Percentiles rank a stretch among this genome's conserved stretches.
phyloP scores from a whole-genome alignment of 2,113 vertebrate genomes.

The Dermatemys mawii region DNA sequence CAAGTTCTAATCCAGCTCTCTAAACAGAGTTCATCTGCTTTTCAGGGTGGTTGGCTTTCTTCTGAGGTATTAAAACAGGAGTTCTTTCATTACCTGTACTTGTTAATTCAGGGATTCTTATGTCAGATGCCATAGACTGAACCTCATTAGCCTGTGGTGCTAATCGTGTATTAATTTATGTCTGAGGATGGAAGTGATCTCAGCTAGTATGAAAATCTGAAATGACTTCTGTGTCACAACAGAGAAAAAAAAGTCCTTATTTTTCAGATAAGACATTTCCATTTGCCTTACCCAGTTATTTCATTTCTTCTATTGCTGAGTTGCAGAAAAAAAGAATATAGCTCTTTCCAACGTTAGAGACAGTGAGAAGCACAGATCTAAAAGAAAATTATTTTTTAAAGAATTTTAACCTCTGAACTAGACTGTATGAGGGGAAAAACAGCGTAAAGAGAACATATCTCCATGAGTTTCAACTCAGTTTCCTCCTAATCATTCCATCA shows the following conservation, averaged over 20 bases:
- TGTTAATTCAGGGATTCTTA: conserved; percentile 33
- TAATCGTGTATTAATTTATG: conserved; percentile 4
- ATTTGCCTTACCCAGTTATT: background rate
- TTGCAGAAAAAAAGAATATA: fast-evolving
- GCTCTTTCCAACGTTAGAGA: background rate
- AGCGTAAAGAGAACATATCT: conserved; percentile 1
- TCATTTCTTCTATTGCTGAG: background rate
- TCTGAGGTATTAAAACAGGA: conserved; percentile 59
- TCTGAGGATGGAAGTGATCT: background rate
- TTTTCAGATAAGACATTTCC: background rate
- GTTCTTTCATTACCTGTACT: conserved; percentile 58
- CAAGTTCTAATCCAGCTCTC: background rate
- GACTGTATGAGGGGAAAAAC: background rate
- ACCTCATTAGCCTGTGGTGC: conserved; percentile 14
- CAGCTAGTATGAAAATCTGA: background rate
- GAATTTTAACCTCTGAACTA: background rate
- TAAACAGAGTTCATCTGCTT: conserved; percentile 9
- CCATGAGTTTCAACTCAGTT: background rate
- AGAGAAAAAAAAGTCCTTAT: fast-evolving
- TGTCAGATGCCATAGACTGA: background rate
- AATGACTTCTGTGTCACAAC: background rate
- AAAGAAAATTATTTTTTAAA: background rate
- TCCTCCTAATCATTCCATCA: conserved; percentile 34
- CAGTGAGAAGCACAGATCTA: background rate
- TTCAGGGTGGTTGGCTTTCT: conserved; percentile 53